Evolutionary conservation across 2,113 vertebrate species (phyloP).

Genomic region (Malurus melanocephalus): DNA sequence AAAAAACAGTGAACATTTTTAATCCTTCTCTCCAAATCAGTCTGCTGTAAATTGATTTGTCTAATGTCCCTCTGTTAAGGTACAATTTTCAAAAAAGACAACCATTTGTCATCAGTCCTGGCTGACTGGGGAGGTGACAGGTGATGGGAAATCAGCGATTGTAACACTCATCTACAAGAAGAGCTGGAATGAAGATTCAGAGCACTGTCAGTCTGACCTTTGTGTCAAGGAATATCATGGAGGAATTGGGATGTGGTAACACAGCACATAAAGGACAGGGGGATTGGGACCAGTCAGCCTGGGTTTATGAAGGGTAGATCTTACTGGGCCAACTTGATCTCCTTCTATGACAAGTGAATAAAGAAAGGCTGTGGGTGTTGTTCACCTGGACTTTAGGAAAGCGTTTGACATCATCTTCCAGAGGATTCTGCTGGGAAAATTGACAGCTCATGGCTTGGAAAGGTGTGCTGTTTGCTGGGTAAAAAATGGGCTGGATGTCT

Average conservation of each 20-base stretch:
- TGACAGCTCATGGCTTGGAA: not conserved
- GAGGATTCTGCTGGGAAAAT: not conserved
- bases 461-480: fast-evolving
- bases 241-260: not conserved
- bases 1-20: not conserved
- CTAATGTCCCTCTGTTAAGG: not conserved
- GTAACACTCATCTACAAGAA: fast-evolving
- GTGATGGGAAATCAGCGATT: not conserved
- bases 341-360: not conserved
- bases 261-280: fast-evolving
- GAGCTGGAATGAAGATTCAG: not conserved
- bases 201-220: not conserved
- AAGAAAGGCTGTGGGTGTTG: not conserved
- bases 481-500: not conserved
- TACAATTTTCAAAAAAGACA: not conserved
- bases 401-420: not conserved
- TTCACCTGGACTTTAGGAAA: not conserved
- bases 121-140: not conserved
- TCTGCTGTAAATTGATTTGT: not conserved
- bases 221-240: not conserved
- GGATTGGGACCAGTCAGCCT: not conserved
- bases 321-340: not conserved
- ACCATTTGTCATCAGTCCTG: not conserved
- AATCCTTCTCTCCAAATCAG: not conserved
- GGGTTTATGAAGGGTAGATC: not conserved